These are phyloP conservation scores for Magallana ariakensis DNA, from an alignment of 1,140 invertebrate species.

Conservation along the genomic window DNA sequence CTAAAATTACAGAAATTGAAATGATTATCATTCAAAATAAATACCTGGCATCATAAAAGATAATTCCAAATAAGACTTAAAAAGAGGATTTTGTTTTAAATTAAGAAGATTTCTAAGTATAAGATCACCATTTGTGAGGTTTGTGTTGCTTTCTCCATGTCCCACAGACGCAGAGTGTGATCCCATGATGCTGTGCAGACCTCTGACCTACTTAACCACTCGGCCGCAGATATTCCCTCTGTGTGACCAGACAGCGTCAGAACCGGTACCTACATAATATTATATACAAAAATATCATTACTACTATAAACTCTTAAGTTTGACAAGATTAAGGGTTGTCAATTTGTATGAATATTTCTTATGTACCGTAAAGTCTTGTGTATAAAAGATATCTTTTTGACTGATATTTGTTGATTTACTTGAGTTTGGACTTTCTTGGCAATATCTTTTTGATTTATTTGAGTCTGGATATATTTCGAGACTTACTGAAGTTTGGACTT, in stretches of 20 bases:
- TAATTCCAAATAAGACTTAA: no score
- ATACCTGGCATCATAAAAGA: no score
- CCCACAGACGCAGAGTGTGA: conserved; percentile 97
- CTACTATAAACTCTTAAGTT: no score
- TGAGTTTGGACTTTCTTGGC: no score
- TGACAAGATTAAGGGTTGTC: no score
- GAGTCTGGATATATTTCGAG: background rate
- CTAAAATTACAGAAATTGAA: no score
- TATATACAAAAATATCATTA: conserved; percentile 61
- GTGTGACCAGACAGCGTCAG: conserved; percentile 95
- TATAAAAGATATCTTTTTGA: background rate
- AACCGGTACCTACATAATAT: conserved; percentile 89
- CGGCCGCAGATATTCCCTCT: conserved; percentile 91
- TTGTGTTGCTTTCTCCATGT: conserved; percentile 86
- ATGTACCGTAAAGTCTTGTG: background rate
- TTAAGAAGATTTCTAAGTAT: background rate
- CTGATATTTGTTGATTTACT: background rate
- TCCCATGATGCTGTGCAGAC: conserved; percentile 95
- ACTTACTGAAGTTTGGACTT: conserved; percentile 41
- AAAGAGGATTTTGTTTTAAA: no score
- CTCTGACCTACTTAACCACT: conserved; percentile 88
- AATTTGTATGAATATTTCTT: background rate
- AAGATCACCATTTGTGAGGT: conserved; percentile 68
- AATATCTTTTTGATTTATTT: no score
- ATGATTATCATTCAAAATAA: no score